Base-by-base conservation (phyloP, 2,888 invertebrate species). In the Parascotia fuliginaria region DNA sequence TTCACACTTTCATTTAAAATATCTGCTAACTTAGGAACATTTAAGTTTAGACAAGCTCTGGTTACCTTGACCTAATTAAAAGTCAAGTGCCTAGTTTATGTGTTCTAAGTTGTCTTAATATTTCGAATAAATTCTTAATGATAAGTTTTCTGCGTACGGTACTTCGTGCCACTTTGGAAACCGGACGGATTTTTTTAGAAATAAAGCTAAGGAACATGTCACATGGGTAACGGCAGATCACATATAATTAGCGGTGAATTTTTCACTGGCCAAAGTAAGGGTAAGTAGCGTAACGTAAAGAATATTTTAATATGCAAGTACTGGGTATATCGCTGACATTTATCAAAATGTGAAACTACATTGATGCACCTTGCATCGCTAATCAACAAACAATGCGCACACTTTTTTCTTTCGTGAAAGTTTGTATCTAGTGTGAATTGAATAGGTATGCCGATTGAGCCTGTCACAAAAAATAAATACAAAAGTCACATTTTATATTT, bases 401-500 rank as follows among this genome's bases (percentile, higher is more conserved):
- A 80, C 81, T 79, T 81, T 83, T 78, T 83, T 81, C 73, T 76
- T 75, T 56, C 70, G 89, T 83, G 89, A 89, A 90, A 90, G 90
- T 88, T 84, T 73, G 58, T 69, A 76, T 70, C 73, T 73, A 71
- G 64, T 75, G 75, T 75, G 71, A 70, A 82, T 78, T 77, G 70
- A 79, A 79, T 81, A 76, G 63, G 55, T 62, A 69, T 67, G 63
- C 51, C 67, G 64, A 70, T 64, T 59, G 65, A 56, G 57, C 64
- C 64, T 67, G 57, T 51, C 68, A 60, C 59, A 55, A 73, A 63
- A 67, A 55, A 51, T 59, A 46, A 70, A 59, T 36, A 57, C 48
- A 34, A 22, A 13, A 15, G 9, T 29, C n/a, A n/a, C n/a, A n/a
- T n/a, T 5, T 19, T 19, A 19, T 19, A 3, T 19, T 19, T 19